Evolutionary conservation across 2,113 vertebrate species (phyloP).

Genomic region (Oreamnos americanus): DNA sequence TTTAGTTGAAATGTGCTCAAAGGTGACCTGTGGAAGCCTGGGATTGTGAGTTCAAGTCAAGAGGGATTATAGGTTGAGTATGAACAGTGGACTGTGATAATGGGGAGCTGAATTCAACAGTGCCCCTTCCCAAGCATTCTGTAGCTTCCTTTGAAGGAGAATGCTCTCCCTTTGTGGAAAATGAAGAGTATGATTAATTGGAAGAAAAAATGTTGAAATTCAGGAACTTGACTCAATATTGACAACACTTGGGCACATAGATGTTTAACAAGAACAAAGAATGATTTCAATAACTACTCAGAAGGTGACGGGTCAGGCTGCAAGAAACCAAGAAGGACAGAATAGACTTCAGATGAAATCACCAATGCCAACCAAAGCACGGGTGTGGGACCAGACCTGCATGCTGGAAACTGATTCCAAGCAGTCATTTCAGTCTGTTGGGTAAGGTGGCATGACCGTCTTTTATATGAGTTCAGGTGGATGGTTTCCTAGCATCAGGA

Average conservation of each 20-base stretch:
- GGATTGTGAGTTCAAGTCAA: background rate
- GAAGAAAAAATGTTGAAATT: conserved; percentile 52
- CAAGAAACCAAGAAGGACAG: background rate
- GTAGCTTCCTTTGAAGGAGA: background rate
- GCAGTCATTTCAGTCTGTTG: background rate
- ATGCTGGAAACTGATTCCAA: background rate
- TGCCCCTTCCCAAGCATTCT: background rate
- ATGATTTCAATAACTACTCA: conserved; percentile 28
- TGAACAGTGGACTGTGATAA: background rate
- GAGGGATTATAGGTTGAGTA: background rate
- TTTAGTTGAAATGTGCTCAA: background rate
- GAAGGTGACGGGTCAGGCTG: conserved; percentile 24
- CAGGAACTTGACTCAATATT: conserved; percentile 37
- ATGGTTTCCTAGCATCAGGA: background rate
- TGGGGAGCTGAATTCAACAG: background rate
- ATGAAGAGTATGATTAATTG: conserved; percentile 5
- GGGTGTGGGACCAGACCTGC: background rate
- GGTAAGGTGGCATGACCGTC: background rate
- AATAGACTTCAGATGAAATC: conserved; percentile 17
- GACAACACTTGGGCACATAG: conserved; percentile 39
- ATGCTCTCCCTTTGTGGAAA: background rate
- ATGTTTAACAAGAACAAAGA: conserved; percentile 18
- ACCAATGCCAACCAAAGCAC: background rate
- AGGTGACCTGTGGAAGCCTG: background rate
- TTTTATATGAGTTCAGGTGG: background rate